Percentiles rank a stretch among this genome's conserved stretches.
These are phyloP conservation scores for Nasonia giraulti DNA, from an alignment of 1,140 invertebrate genomes.

Conservation along the genomic window DNA sequence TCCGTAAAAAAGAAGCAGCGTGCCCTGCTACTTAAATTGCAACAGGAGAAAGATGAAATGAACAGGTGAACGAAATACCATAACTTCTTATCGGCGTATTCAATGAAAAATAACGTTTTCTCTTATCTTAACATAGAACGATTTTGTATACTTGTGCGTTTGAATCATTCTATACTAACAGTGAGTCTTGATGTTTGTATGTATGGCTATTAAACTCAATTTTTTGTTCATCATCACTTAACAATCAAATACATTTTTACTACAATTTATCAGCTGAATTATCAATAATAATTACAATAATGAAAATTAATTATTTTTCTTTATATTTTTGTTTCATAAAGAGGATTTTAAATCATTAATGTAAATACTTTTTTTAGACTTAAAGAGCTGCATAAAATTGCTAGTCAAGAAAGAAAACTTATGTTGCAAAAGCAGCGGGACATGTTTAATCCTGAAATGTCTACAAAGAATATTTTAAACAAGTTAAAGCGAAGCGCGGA, in stretches of 20 bases:
- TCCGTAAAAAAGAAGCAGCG: conserved; percentile 76
- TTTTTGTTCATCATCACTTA: too few relatives aligned
- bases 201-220: too few relatives aligned
- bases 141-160: background rate
- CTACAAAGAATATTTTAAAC: conserved; percentile 72
- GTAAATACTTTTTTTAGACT: conserved; percentile 58
- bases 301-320: background rate
- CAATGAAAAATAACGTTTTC: conserved; percentile 21
- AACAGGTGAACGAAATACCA: conserved; percentile 61
- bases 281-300: background rate
- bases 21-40: conserved; percentile 72
- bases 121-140: conserved; percentile 41
- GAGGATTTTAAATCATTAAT: conserved; percentile 8
- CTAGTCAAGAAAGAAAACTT: conserved; percentile 71
- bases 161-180: background rate
- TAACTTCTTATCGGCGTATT: conserved; percentile 22
- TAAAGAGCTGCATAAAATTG: conserved; percentile 70
- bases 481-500: conserved; percentile 72
- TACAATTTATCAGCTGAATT: background rate
- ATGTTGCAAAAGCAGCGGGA: conserved; percentile 72
- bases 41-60: conserved; percentile 77
- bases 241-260: background rate
- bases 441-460: conserved; percentile 74
- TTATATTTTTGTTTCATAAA: background rate
- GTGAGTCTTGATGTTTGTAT: conserved; percentile 7